A percentile compares a stretch with the other conserved stretches of the same genome.
These are phyloP conservation scores for Coregonus suidteri DNA, from an alignment of 2,797 vertebrate genomes.

Conservation along the genomic window DNA sequence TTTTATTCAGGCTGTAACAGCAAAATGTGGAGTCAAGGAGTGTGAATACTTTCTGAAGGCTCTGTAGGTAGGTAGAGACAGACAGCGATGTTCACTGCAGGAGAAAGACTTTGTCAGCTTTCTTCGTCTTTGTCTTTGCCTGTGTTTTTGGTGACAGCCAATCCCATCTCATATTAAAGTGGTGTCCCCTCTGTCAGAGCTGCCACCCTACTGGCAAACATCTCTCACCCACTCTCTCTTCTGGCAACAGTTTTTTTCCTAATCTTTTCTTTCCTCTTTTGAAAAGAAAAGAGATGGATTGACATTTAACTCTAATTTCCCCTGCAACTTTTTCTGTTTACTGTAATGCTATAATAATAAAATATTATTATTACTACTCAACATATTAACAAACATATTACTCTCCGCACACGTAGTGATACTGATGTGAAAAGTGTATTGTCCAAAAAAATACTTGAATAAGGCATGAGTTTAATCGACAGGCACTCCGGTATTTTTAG, in stretches of 20 bases:
- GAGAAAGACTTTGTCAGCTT: neutral
- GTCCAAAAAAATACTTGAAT: neutral
- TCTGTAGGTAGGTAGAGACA: no score
- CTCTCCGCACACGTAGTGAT: neutral
- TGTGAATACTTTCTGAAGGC: no score
- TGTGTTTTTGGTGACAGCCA: neutral
- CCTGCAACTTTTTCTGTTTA: neutral
- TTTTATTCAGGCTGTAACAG: no score
- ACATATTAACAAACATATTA: neutral
- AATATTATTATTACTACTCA: neutral
- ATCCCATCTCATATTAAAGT: constrained; percentile 1
- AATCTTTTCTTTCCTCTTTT: neutral
- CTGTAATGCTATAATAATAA: no score
- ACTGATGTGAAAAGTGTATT: neutral
- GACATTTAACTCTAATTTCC: neutral
- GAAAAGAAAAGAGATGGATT: neutral
- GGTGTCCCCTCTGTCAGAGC: neutral
- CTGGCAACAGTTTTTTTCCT: neutral
- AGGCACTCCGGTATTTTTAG: neutral
- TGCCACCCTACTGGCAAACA: neutral
- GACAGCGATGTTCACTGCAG: no score
- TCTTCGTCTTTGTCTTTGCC: neutral
- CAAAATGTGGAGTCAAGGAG: no score
- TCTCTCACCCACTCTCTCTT: no score
- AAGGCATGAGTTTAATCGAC: neutral